Percentiles rank a stretch among this genome's conserved stretches.
phyloP scores from a whole-genome alignment of 2,888 invertebrate species.

The Biston stratarius region DNA sequence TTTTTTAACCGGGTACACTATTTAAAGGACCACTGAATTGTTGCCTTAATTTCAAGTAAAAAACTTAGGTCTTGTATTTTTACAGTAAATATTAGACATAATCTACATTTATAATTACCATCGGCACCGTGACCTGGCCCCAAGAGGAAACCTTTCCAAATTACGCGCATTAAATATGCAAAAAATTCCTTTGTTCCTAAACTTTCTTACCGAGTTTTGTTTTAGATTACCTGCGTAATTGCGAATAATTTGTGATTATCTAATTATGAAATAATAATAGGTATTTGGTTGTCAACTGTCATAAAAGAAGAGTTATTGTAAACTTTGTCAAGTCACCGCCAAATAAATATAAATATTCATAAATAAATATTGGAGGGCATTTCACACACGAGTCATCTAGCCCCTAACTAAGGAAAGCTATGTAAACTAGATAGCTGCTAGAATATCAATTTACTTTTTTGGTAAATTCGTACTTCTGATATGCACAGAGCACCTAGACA shows the following conservation, averaged over 20 bases:
- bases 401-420: too few relatives aligned
- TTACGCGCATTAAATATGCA: conserved; percentile 47
- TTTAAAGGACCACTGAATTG: too few relatives aligned
- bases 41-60: too few relatives aligned
- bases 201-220: conserved; percentile 38
- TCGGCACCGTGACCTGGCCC: conserved; percentile 34
- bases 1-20: too few relatives aligned
- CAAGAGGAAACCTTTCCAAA: conserved; percentile 37
- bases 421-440: too few relatives aligned
- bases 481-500: too few relatives aligned
- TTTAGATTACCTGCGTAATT: conserved; percentile 38
- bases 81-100: conserved; percentile 41
- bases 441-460: too few relatives aligned
- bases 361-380: too few relatives aligned
- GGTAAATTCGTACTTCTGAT: too few relatives aligned
- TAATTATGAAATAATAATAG: conserved; percentile 10
- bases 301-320: not conserved
- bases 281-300: not conserved
- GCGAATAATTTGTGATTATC: conserved; percentile 27
- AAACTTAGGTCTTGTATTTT: conserved; percentile 49
- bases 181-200: conserved; percentile 42
- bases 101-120: conserved; percentile 47
- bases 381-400: too few relatives aligned
- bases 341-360: too few relatives aligned
- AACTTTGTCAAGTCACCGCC: too few relatives aligned